These are phyloP conservation scores for Ceyx melanurus DNA, from an alignment of 2,113 vertebrate species.

Conservation along the genomic window DNA sequence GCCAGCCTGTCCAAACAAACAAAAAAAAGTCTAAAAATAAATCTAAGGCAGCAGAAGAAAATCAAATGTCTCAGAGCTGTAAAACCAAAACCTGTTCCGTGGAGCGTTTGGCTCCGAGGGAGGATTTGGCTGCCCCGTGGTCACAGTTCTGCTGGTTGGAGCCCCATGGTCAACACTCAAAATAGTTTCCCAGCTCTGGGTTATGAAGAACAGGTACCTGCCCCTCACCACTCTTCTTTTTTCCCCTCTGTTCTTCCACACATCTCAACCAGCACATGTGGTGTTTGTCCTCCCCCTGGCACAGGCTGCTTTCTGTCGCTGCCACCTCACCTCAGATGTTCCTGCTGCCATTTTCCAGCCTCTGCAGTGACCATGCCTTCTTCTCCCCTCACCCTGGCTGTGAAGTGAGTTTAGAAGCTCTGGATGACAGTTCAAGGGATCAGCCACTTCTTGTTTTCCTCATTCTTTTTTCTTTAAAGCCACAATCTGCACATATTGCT, in stretches of 20 bases:
- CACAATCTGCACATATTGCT: not conserved
- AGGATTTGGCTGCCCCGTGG: conserved; percentile 40
- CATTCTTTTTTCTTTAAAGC: conserved; percentile 10
- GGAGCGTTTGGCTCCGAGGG: not conserved
- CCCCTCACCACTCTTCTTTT: not conserved
- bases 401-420: conserved; percentile 32
- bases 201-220: not conserved
- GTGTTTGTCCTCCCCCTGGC: not conserved
- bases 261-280: not conserved
- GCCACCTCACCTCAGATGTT: not conserved
- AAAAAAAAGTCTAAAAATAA: conserved; percentile 21
- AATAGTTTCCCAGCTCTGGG: not conserved
- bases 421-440: conserved; percentile 26
- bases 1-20: not conserved
- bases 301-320: conserved; percentile 25
- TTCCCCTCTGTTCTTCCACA: not conserved
- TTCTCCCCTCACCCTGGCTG: not conserved
- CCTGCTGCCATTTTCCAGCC: conserved; percentile 28
- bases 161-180: not conserved
- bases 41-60: conserved; percentile 12
- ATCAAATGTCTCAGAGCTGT: conserved; percentile 45
- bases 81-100: conserved; percentile 52
- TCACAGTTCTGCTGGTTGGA: conserved; percentile 46
- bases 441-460: conserved; percentile 13
- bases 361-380: conserved; percentile 20